phyloP scores from a whole-genome alignment of 2,797 vertebrate genomes.

The Pipistrellus nathusii region DNA sequence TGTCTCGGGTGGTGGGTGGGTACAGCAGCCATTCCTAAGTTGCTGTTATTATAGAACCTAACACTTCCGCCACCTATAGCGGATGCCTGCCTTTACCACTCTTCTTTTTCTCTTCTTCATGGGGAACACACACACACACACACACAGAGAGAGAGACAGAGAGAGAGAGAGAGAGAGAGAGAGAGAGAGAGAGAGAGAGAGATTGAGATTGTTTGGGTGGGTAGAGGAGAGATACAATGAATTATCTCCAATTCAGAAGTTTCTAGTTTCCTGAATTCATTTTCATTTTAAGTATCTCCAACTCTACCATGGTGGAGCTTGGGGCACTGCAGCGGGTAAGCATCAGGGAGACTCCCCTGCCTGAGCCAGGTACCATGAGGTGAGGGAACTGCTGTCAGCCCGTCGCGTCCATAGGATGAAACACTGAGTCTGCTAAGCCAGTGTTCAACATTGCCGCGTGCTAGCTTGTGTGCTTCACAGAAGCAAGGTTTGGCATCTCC shows the following conservation, averaged over 20 bases:
- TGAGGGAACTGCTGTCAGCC: neutral
- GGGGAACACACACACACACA: no score
- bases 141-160: no score
- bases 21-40: neutral
- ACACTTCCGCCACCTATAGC: neutral
- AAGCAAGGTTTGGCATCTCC: neutral
- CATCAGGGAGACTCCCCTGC: neutral
- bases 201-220: neutral
- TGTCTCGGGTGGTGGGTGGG: neutral
- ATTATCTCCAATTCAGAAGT: neutral
- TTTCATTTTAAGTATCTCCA: slow-evolving; percentile 26
- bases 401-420: neutral
- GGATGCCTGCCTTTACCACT: neutral
- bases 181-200: no score
- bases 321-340: neutral
- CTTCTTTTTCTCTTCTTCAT: neutral
- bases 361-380: neutral
- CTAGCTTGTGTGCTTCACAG: neutral
- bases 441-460: neutral
- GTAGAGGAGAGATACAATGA: neutral
- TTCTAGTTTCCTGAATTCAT: neutral
- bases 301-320: neutral
- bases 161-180: neutral
- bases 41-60: neutral
- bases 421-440: neutral